A percentile compares a stretch with the other conserved stretches of the same genome.
These are phyloP conservation scores for Formica selysi DNA, from an alignment of 1,140 invertebrate genomes.

Conservation along the genomic window DNA sequence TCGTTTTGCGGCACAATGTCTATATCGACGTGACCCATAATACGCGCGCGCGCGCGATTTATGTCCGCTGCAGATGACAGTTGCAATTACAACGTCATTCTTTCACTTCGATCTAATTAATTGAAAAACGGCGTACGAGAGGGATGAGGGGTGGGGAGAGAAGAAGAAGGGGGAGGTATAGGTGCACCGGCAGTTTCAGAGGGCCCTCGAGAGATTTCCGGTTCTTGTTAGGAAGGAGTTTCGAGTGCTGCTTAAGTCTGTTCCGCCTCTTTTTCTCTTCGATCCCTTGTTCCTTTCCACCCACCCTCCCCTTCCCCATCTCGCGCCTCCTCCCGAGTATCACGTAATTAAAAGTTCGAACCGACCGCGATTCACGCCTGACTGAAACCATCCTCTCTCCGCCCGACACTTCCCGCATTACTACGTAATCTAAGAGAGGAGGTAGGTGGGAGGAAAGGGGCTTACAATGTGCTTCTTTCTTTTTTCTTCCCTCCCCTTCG, in stretches of 20 bases:
- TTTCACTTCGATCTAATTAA: constrained; percentile 58
- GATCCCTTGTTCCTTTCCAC: background rate
- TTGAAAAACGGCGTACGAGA: constrained; percentile 50
- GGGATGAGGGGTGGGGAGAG: no score
- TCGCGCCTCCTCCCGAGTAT: constrained; percentile 67
- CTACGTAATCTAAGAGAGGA: constrained; percentile 17
- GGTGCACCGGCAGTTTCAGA: constrained; percentile 9
- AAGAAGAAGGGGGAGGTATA: no score
- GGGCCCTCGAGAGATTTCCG: constrained; percentile 69
- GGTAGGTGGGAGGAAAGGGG: no score
- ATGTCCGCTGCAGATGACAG: constrained; percentile 44
- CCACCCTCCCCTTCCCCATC: background rate
- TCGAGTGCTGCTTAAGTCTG: constrained; percentile 69
- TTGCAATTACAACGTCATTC: constrained; percentile 53
- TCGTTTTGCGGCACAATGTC: constrained; percentile 23
- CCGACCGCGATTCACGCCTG: constrained; percentile 78
- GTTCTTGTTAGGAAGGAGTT: constrained; percentile 75
- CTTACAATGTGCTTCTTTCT: background rate
- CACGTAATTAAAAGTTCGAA: constrained; percentile 83
- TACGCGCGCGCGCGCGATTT: constrained; percentile 32
- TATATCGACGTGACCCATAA: constrained; percentile 17
- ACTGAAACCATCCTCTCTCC: constrained; percentile 48
- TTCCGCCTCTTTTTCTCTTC: constrained; percentile 53
- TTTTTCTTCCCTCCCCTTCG: background rate
- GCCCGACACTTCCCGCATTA: constrained; percentile 17